Conservation (phyloP, 2,888 invertebrate species). For the Drosophila fulvimacula region DNA sequence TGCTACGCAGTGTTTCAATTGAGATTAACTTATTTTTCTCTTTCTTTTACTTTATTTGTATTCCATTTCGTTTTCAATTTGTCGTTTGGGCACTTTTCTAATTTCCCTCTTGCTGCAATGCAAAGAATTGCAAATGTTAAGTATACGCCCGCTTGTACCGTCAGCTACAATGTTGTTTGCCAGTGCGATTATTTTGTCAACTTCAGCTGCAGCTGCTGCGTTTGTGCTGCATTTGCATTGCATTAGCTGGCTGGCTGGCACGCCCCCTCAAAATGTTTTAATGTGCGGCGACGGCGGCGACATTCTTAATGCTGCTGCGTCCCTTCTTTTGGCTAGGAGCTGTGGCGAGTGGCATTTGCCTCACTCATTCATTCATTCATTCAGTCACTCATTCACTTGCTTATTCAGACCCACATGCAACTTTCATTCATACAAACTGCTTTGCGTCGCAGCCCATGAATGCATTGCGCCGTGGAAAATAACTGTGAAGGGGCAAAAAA, state of each 20-base stretch:
- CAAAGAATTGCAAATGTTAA: constrained; percentile 76
- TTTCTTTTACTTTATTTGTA: constrained; percentile 55
- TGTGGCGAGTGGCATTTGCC: constrained; percentile 10
- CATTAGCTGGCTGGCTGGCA: constrained; percentile 41
- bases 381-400: constrained; percentile 64
- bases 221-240: constrained; percentile 51
- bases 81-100: constrained; percentile 51
- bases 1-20: constrained; percentile 4
- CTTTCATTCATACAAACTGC: constrained; percentile 75
- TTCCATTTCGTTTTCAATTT: constrained; percentile 72
- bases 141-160: constrained; percentile 62
- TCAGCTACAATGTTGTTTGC: constrained; percentile 36
- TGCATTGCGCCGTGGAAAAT: constrained; percentile 53
- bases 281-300: constrained; percentile 57
- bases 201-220: constrained; percentile 20
- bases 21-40: not conserved
- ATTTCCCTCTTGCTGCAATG: constrained; percentile 63
- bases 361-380: constrained; percentile 38
- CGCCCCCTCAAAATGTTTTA: constrained; percentile 62
- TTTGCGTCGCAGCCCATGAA: constrained; percentile 44
- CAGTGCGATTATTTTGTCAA: constrained; percentile 60
- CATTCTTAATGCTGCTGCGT: constrained; percentile 57
- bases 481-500: constrained; percentile 30
- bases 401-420: constrained; percentile 71
- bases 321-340: constrained; percentile 15